Base-by-base conservation (phyloP, 2,113 vertebrate species). In the Python bivittatus region DNA sequence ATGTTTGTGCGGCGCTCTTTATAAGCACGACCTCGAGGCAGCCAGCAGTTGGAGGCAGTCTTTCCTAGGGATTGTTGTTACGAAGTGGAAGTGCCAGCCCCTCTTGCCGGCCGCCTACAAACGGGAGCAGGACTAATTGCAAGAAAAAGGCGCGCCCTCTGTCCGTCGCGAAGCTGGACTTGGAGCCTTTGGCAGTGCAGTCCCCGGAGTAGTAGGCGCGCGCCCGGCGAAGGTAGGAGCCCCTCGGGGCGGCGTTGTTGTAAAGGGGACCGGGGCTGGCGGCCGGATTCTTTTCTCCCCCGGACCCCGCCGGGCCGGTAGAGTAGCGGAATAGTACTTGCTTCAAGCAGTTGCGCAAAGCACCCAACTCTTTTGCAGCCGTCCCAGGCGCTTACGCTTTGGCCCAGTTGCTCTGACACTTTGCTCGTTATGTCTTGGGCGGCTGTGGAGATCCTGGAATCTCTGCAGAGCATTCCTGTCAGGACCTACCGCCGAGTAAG, bases 21-120 rank as follows among this genome's bases (percentile, higher is more conserved):
- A 97, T 96, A 97, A 97, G 96, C 95, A 95, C 61, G 93, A 94
- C 92, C 95, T 94, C 93, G 94, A 58, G 61, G 94, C 92, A 91
- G 96, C 93, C 96, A 91, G 64, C 48, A 27, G 22, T 20, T 5
- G 1, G 53, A 53, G 85, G 79, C 33, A 2, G 48, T 0, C 25
- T 58, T 10, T n/a, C 3, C 22, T 20, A 22, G 12, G 56, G 87
- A 52, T 25, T 6, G 83, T 20, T 79, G 72, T 42, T 9, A 11
- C 88, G 13, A 1, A 84, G 94, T 72, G 92, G 91, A 93, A 95
- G 92, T 92, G 86, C 94, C 60, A 89, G 86, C 93, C 42, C 23
- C 88, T 88, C 87, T 93, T 92, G 90, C 93, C 93, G 57, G 94
- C 58, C 57, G 92, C 95, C 57, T 93, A 93, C 89, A 83, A 53